A percentile compares a stretch with the other conserved stretches of the same genome.
Conservation (phyloP, 2,797 vertebrate genomes). For the Limnodromus scolopaceus region DNA sequence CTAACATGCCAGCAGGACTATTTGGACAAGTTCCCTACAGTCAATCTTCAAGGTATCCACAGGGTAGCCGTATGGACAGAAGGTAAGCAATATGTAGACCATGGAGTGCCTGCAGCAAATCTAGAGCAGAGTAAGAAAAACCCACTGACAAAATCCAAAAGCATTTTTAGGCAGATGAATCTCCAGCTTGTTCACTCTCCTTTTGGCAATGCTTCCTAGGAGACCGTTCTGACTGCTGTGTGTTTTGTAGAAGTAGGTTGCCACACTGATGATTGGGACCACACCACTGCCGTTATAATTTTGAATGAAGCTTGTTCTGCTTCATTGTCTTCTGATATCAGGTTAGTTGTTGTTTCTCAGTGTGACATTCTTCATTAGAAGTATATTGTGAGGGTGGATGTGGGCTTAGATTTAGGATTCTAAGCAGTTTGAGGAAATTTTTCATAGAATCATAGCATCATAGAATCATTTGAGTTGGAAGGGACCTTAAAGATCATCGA, state of each 20-base stretch:
- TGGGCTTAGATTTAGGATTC: not conserved
- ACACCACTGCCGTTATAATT: not conserved
- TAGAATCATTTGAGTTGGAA: too few species aligned
- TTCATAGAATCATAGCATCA: too few species aligned
- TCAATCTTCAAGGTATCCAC: not conserved
- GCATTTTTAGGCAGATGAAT: not conserved
- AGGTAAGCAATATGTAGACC: slow-evolving; percentile 4
- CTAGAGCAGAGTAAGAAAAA: not conserved
- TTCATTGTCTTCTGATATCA: not conserved
- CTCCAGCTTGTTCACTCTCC: not conserved
- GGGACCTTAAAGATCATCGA: too few species aligned
- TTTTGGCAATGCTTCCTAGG: not conserved
- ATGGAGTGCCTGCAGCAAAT: not conserved
- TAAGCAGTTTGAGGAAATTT: not conserved
- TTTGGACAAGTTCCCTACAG: not conserved
- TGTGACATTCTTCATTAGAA: not conserved
- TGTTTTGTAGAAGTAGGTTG: not conserved
- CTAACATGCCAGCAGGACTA: not conserved
- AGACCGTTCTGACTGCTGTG: not conserved
- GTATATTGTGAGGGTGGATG: not conserved
- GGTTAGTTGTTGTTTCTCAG: not conserved
- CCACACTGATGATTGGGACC: not conserved
- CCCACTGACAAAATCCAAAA: not conserved
- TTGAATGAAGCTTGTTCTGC: not conserved
- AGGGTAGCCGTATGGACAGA: not conserved